phyloP scores from a whole-genome alignment of 1,140 invertebrate species.

The Anastrepha ludens region DNA sequence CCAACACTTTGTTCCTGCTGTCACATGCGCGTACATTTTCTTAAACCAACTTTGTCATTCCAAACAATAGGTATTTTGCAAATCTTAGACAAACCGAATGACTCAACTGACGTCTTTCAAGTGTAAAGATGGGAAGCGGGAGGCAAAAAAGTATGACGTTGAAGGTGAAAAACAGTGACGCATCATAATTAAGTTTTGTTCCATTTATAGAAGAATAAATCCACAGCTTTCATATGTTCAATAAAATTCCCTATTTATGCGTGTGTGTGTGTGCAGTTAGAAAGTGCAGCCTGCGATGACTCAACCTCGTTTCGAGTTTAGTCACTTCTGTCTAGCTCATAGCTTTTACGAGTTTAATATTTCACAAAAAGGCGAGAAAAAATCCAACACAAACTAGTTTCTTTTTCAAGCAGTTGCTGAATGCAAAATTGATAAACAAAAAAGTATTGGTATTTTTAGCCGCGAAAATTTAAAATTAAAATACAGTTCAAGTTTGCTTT shows the following conservation, averaged over 20 bases:
- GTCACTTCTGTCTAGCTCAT: not conserved
- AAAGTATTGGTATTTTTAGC: slow-evolving; percentile 19
- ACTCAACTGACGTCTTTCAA: not conserved
- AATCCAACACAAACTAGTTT: not conserved
- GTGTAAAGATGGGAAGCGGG: too few species aligned
- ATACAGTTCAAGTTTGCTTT: slow-evolving; percentile 8
- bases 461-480: not conserved
- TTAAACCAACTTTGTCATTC: too few species aligned
- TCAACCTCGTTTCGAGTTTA: not conserved
- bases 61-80: too few species aligned
- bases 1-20: too few species aligned
- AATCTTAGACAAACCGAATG: not conserved
- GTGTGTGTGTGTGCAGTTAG: not conserved
- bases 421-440: not conserved
- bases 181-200: not conserved
- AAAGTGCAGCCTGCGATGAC: not conserved
- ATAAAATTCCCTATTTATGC: not conserved
- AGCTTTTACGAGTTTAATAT: not conserved
- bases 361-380: not conserved
- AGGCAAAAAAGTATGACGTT: too few species aligned
- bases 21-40: too few species aligned
- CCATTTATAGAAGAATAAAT: not conserved
- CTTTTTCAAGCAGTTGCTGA: not conserved
- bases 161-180: slow-evolving; percentile 13
- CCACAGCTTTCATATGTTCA: too few species aligned